Evolutionary conservation across 1,140 invertebrate genomes (phyloP).

Genomic region (Bombus huntii): DNA sequence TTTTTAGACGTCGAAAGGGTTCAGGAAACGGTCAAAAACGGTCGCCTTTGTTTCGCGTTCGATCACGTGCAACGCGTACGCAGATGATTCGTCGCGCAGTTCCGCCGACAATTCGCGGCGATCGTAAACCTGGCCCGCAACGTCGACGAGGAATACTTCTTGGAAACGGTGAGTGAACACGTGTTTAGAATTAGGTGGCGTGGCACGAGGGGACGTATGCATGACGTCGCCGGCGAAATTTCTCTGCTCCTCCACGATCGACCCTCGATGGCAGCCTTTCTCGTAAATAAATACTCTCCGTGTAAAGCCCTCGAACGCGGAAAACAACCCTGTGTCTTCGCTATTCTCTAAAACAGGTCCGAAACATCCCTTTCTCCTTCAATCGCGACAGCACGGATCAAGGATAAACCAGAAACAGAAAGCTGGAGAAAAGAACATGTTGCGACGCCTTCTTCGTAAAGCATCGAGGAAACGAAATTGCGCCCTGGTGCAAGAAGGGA

Average conservation of each 20-base stretch:
- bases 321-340: no score
- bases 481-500: background rate
- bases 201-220: constrained; percentile 3
- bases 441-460: background rate
- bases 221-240: background rate
- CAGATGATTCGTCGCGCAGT: constrained; percentile 47
- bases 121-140: constrained; percentile 63
- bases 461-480: background rate
- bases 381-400: background rate
- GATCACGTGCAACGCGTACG: constrained; percentile 50
- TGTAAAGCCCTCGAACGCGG: background rate
- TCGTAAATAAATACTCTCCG: background rate
- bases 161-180: constrained; percentile 61
- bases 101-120: constrained; percentile 60
- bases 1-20: constrained; percentile 12
- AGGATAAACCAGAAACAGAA: background rate
- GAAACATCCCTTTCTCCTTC: background rate
- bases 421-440: fast-evolving
- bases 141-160: constrained; percentile 60
- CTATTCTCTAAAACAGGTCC: no score
- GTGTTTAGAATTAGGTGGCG: constrained; percentile 66
- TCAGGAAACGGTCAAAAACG: background rate
- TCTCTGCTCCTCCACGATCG: background rate
- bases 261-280: background rate
- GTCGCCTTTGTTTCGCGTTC: constrained; percentile 31